A percentile compares a stretch with the other conserved stretches of the same genome.
Evolutionary conservation across 2,888 invertebrate species (phyloP).

Genomic region (Timema podura): DNA sequence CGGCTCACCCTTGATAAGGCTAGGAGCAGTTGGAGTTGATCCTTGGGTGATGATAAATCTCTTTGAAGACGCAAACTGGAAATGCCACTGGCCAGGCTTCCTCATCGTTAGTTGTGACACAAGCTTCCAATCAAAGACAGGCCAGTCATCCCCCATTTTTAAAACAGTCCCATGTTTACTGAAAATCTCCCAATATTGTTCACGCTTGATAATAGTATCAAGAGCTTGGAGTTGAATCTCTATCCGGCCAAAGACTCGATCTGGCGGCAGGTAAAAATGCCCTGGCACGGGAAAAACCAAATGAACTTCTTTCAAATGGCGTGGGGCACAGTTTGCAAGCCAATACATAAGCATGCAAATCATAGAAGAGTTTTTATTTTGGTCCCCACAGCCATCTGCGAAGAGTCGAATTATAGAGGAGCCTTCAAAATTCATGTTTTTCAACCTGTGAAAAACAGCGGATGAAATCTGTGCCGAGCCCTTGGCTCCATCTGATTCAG

Average conservation of each 20-base stretch:
- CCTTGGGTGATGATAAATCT: neutral
- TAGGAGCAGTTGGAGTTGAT: neutral
- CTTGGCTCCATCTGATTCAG: neutral
- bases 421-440: neutral
- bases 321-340: neutral
- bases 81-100: neutral
- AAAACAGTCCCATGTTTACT: neutral
- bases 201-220: neutral
- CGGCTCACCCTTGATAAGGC: neutral
- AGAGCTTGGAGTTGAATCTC: neutral
- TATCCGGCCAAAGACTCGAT: neutral
- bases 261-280: neutral
- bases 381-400: neutral
- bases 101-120: neutral
- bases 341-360: neutral
- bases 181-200: conserved; percentile 4
- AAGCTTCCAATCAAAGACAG: neutral
- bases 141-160: neutral
- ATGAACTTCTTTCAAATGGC: neutral
- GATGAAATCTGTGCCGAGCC: neutral
- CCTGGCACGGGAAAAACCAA: neutral
- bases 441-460: neutral
- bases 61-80: neutral
- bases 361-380: conserved; percentile 1
- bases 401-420: neutral